Percentiles rank a stretch among this genome's conserved stretches.
These are phyloP conservation scores for Micronycteris hirsuta DNA, from an alignment of 2,113 vertebrate species.

Conservation along the genomic window DNA sequence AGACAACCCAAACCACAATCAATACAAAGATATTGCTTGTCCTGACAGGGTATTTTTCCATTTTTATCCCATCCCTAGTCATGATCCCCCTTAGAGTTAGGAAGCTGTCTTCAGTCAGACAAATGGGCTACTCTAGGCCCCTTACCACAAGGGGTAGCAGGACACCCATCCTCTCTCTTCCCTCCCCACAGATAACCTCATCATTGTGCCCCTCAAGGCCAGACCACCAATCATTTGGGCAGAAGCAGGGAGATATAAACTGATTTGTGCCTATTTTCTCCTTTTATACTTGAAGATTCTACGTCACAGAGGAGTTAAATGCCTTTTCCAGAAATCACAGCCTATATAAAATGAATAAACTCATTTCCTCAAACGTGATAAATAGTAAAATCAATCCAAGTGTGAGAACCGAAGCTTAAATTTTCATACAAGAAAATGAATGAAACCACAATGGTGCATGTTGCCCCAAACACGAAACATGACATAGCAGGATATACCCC, in stretches of 20 bases:
- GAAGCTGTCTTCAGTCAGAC: not conserved
- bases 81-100: not conserved
- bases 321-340: conserved; percentile 25
- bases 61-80: not conserved
- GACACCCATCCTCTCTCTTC: not conserved
- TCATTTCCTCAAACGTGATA: conserved; percentile 18
- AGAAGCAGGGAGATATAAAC: not conserved
- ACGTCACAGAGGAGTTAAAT: conserved; percentile 14
- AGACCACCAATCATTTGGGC: not conserved
- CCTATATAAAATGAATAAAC: conserved; percentile 25
- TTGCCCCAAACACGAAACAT: not conserved
- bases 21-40: not conserved
- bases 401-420: conserved; percentile 19
- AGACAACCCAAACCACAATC: not conserved
- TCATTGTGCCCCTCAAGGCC: not conserved
- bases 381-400: conserved; percentile 48
- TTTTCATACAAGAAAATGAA: conserved; percentile 36
- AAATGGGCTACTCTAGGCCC: not conserved
- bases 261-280: not conserved
- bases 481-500: not conserved
- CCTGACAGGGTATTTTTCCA: not conserved
- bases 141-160: not conserved
- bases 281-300: not conserved
- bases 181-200: not conserved
- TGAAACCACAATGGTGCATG: not conserved